A percentile compares a stretch with the other conserved stretches of the same genome.
Evolutionary conservation across 1,140 invertebrate genomes (phyloP).

Genomic region (Lepidostoma basale): DNA sequence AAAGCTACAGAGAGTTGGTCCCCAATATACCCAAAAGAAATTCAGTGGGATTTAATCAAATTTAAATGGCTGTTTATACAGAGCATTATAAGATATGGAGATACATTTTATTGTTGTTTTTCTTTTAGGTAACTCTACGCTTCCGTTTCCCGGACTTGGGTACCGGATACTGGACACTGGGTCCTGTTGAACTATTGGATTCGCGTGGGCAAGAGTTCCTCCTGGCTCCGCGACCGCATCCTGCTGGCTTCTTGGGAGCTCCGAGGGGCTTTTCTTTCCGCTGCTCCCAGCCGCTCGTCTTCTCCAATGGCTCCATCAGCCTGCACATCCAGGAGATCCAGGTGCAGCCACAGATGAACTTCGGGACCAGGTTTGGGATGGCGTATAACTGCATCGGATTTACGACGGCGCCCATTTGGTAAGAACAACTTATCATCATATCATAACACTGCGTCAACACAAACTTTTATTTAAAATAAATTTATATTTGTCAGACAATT

Average conservation of each 20-base stretch:
- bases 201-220: slow-evolving; percentile 46
- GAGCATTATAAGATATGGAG: no score
- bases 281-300: slow-evolving; percentile 58
- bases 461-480: no score
- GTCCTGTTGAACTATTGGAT: slow-evolving; percentile 60
- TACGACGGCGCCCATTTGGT: slow-evolving; percentile 89
- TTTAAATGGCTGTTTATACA: no score
- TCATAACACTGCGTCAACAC: no score
- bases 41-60: no score
- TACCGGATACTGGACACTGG: slow-evolving; percentile 60
- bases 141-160: slow-evolving; percentile 57
- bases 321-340: slow-evolving; percentile 58
- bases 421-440: no score
- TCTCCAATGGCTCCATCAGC: slow-evolving; percentile 53
- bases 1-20: no score
- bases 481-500: no score
- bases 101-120: no score
- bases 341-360: slow-evolving; percentile 64
- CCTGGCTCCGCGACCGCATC: slow-evolving; percentile 50
- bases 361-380: slow-evolving; percentile 65
- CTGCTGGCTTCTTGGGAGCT: slow-evolving; percentile 52
- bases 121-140: slow-evolving; percentile 54
- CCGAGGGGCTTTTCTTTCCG: slow-evolving; percentile 61
- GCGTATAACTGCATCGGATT: slow-evolving; percentile 89
- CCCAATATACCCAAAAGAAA: no score